Percentiles rank a stretch among this genome's conserved stretches.
Evolutionary conservation across 2,888 invertebrate genomes (phyloP).

Genomic region (Aporophyla lueneburgensis): DNA sequence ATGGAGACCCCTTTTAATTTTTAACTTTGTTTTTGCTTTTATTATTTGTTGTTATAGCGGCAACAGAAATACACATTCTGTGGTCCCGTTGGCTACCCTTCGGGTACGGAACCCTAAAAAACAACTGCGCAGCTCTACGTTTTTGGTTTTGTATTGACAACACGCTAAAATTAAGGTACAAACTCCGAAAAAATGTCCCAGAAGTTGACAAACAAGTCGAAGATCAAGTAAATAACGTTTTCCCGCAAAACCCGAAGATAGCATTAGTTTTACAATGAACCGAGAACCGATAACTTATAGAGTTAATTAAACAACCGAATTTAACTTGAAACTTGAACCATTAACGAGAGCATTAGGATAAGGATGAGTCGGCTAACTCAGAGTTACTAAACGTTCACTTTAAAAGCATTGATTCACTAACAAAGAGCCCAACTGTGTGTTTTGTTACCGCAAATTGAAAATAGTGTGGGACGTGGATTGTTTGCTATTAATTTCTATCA

Average conservation of each 20-base stretch:
- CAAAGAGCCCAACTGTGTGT: constrained; percentile 41
- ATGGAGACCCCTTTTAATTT: no score
- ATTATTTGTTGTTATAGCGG: no score
- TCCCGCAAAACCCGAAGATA: constrained; percentile 40
- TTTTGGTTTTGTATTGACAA: constrained; percentile 1
- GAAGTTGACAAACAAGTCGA: constrained; percentile 8
- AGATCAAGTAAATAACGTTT: constrained; percentile 19
- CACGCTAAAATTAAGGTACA: neutral
- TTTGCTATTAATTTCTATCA: constrained; percentile 58
- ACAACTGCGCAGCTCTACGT: neutral
- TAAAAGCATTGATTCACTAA: constrained; percentile 62
- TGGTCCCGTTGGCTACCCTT: no score
- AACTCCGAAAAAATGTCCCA: neutral
- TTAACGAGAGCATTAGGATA: constrained; percentile 73
- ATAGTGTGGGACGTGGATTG: constrained; percentile 42
- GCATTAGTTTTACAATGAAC: constrained; percentile 69
- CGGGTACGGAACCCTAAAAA: neutral
- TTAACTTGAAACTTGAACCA: constrained; percentile 74
- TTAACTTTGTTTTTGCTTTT: no score
- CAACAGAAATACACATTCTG: no score
- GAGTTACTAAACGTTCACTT: constrained; percentile 63
- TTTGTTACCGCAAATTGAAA: constrained; percentile 48
- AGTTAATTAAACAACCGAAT: constrained; percentile 73
- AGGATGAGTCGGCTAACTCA: constrained; percentile 59
- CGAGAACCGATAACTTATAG: constrained; percentile 67